phyloP scores from a whole-genome alignment of 2,797 vertebrate genomes.

The Spondyliosoma cantharus region DNA sequence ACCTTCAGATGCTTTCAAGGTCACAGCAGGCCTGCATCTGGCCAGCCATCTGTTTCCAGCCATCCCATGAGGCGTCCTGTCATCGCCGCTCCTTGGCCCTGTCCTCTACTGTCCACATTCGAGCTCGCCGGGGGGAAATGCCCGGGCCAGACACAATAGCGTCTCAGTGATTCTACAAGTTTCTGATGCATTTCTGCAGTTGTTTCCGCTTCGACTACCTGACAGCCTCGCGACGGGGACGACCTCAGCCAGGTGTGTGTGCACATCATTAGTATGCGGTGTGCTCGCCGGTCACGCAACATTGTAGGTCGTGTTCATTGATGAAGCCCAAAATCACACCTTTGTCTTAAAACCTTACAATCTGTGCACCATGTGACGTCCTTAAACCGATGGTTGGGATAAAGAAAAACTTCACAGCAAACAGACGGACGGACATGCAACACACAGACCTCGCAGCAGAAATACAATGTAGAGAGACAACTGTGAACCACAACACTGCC shows the following conservation, averaged over 20 bases:
- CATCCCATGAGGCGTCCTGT: constrained; percentile 72
- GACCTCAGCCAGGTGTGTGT: neutral
- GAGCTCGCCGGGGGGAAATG: constrained; percentile 50
- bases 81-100: constrained; percentile 66
- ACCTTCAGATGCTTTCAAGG: constrained; percentile 74
- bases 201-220: neutral
- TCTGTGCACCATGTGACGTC: neutral
- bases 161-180: constrained; percentile 31
- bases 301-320: neutral
- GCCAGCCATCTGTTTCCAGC: constrained; percentile 80
- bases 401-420: neutral
- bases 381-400: neutral
- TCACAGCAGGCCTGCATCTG: constrained; percentile 79
- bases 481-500: neutral
- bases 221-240: neutral
- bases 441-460: accelerated
- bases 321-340: neutral
- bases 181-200: constrained; percentile 2
- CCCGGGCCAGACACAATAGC: constrained; percentile 44
- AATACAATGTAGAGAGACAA: neutral
- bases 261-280: neutral
- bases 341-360: neutral
- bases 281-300: neutral
- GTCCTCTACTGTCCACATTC: constrained; percentile 76
- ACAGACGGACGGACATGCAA: neutral